These are phyloP conservation scores for Orthonevra nobilis DNA, from an alignment of 2,888 invertebrate genomes.

Conservation along the genomic window DNA sequence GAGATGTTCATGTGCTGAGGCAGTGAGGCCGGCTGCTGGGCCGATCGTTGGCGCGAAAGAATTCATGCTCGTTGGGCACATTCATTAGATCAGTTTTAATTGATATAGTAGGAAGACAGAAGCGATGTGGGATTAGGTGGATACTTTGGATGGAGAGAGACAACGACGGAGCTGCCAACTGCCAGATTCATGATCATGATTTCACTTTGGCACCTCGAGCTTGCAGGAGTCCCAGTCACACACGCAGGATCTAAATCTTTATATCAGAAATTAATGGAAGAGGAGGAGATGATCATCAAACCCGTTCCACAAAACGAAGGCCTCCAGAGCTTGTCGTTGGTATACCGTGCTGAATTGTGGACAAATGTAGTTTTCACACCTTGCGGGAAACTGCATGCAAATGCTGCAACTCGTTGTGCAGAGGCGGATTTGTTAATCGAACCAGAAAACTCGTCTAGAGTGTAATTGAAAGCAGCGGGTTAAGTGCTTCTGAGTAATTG, in stretches of 20 bases:
- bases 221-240: background rate
- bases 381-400: constrained; percentile 24
- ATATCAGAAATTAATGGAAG: constrained; percentile 14
- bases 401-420: background rate
- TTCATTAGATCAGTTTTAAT: constrained; percentile 69
- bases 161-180: constrained; percentile 15
- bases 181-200: constrained; percentile 63
- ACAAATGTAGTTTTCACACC: constrained; percentile 65
- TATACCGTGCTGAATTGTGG: too few species aligned
- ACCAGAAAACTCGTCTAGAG: constrained; percentile 42
- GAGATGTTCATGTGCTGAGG: constrained; percentile 48
- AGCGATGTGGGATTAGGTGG: background rate
- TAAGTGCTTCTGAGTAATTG: constrained; percentile 62
- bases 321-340: background rate
- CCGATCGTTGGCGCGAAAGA: constrained; percentile 36
- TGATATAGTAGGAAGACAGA: constrained; percentile 47
- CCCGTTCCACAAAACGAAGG: constrained; percentile 25
- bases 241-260: constrained; percentile 26
- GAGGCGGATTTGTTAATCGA: constrained; percentile 37
- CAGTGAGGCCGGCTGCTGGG: background rate
- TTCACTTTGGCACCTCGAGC: constrained; percentile 52
- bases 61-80: constrained; percentile 63
- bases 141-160: constrained; percentile 15
- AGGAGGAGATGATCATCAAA: background rate
- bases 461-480: constrained; percentile 52